A percentile compares a stretch with the other conserved stretches of the same genome.
Evolutionary conservation across 2,113 vertebrate genomes (phyloP).

Genomic region (Gymnobelideus leadbeateri): DNA sequence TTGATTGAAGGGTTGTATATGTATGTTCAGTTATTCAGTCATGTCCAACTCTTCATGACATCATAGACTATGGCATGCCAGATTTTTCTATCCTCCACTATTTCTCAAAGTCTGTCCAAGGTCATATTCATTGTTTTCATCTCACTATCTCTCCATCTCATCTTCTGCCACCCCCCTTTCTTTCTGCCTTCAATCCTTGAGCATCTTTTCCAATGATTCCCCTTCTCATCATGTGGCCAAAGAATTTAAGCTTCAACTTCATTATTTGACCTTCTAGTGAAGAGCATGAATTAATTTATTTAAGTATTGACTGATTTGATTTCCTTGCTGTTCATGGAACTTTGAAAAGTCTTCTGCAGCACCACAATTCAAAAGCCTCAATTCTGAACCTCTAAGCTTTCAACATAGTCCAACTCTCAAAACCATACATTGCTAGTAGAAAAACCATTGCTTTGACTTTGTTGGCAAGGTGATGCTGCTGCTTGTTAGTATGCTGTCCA

Average conservation of each 20-base stretch:
- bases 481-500: background rate
- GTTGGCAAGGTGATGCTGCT: background rate
- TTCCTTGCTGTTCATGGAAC: background rate
- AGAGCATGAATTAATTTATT: background rate
- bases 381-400: background rate
- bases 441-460: background rate
- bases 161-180: background rate
- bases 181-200: background rate
- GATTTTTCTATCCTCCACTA: background rate
- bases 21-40: background rate
- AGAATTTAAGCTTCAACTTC: background rate
- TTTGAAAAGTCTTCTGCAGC: background rate
- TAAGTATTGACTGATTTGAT: background rate
- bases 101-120: background rate
- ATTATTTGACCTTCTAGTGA: background rate
- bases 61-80: no score
- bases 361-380: background rate
- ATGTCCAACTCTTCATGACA: background rate
- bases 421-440: background rate
- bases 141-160: background rate
- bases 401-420: background rate
- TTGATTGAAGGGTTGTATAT: background rate
- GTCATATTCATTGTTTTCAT: background rate
- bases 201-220: background rate
- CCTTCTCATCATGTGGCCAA: background rate